Base-by-base conservation (phyloP, 2,113 vertebrate species). In the Channa maculata region DNA sequence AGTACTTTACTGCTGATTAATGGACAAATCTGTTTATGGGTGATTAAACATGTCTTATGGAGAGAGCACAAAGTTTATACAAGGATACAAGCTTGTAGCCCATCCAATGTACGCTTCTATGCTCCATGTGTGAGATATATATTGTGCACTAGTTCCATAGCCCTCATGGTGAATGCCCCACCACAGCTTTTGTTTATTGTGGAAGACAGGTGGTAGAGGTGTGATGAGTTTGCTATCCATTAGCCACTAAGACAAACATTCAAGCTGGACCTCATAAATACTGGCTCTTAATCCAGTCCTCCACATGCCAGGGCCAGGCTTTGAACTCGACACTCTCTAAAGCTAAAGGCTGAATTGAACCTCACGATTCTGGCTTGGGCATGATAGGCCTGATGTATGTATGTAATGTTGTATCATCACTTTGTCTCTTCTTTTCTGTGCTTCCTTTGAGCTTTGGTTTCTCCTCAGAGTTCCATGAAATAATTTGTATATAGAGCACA, bases 281-380 rank as follows among this genome's bases (percentile, higher is more conserved):
- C 79, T 79, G 77, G 46, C 71, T 75, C 81, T 67, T 89, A 91
- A 92, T 88, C 90, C 79, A 89, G 86, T 83, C 60, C 64, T 88
- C 65, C 77, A 81, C 74, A 70, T 77, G 66, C 73, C 77, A 60
- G 45, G 80, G 62, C 81, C 58, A 13, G 72, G 75, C 82, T 89
- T 88, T 86, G 77, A 86, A 86, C 84, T 85, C 14, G 1, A 79
- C 76, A 61, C 73, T 74, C 62, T 67, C 66, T 6, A 55, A 67
- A 57, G 60, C 83, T 83, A 72, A 68, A 82, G 86, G 79, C 88
- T 79, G 67, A 82, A 91, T 90, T 90, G 86, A 93, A 89, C 86
- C 65, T 50, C 0, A 4, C 7, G 33, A 79, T 77, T 86, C 67
- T 5, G 70, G 65, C 73, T 66, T 44, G 68, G 67, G 53, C 50